phyloP scores from a whole-genome alignment of 2,888 invertebrate genomes.

The Lasioglossum zephyrum region DNA sequence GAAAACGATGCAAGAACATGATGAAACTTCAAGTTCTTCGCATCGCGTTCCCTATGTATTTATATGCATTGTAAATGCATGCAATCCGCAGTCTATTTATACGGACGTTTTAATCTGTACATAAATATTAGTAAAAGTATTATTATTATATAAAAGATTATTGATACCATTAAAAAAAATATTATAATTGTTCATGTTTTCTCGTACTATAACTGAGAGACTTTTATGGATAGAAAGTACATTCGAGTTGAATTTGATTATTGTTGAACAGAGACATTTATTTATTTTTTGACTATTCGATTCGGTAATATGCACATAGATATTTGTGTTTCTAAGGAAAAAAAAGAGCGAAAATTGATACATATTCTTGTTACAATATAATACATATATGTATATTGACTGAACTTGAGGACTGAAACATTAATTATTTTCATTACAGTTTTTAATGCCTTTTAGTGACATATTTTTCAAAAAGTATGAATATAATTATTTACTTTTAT shows the following conservation, averaged over 20 bases:
- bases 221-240: conserved; percentile 42
- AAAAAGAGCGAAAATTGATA: conserved; percentile 37
- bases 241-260: conserved; percentile 67
- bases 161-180: conserved; percentile 33
- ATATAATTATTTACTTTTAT: conserved; percentile 33
- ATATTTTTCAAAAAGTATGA: conserved; percentile 20
- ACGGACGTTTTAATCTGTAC: conserved; percentile 49
- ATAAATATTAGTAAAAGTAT: conserved; percentile 48
- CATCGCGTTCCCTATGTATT: not conserved
- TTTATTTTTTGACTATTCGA: conserved; percentile 66
- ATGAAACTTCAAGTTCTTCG: not conserved
- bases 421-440: conserved; percentile 44
- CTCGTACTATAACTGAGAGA: conserved; percentile 45
- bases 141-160: conserved; percentile 27
- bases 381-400: conserved; percentile 48
- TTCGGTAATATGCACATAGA: conserved; percentile 53
- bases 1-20: not conserved
- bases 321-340: conserved; percentile 47
- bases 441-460: conserved; percentile 35
- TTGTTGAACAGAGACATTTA: conserved; percentile 65
- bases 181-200: conserved; percentile 62
- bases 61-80: not conserved
- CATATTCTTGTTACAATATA: conserved; percentile 58
- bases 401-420: conserved; percentile 50
- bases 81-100: conserved; percentile 17